Evolutionary conservation across 2,113 vertebrate genomes (phyloP).

Genomic region (Psilopogon haemacephalus): DNA sequence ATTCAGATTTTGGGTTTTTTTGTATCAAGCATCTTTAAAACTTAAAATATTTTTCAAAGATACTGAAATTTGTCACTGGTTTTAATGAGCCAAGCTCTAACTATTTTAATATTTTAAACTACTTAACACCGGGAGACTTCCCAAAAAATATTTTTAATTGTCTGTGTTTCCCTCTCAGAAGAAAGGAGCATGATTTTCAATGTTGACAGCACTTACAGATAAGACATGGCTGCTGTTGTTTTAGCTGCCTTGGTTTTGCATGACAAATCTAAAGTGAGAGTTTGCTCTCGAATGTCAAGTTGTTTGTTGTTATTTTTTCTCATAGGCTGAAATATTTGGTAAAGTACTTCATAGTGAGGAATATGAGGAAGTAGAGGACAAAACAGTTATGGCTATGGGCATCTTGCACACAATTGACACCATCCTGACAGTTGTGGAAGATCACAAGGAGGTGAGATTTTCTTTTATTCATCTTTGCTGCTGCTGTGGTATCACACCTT

Average conservation of each 20-base stretch:
- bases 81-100: neutral
- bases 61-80: neutral
- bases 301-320: neutral
- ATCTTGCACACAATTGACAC: slow-evolving; percentile 96
- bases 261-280: neutral
- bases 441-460: slow-evolving; percentile 89
- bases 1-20: neutral
- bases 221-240: neutral
- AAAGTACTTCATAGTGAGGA: slow-evolving; percentile 95
- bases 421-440: slow-evolving; percentile 93
- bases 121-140: neutral
- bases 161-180: neutral
- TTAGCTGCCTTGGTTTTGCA: neutral
- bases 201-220: neutral
- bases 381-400: slow-evolving; percentile 95
- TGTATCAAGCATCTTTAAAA: neutral
- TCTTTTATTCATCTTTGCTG: neutral
- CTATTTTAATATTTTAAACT: slow-evolving; percentile 5
- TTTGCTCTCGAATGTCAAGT: neutral
- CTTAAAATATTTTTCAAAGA: neutral
- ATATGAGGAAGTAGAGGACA: slow-evolving; percentile 95
- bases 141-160: neutral
- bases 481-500: neutral
- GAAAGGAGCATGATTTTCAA: neutral
- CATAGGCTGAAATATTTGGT: slow-evolving; percentile 93